Base-by-base conservation (phyloP, 2,113 vertebrate genomes). In the Tor tambroides region DNA sequence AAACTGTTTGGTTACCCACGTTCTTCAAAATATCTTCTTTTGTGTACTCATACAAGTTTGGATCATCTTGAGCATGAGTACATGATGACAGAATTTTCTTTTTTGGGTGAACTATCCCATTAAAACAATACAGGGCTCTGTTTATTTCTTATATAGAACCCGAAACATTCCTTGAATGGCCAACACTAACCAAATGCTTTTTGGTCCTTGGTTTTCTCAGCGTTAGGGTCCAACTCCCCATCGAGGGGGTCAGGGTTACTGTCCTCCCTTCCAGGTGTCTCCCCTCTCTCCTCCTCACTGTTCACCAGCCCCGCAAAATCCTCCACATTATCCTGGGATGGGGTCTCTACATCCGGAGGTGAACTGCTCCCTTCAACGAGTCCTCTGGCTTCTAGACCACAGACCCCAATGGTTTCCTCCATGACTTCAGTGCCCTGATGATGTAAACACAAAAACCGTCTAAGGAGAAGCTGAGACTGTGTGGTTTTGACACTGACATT, bases 211-310 rank as follows among this genome's bases (percentile, higher is more conserved):
- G 89, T 93, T 90, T 96, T 95, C 87, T 91, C 96, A 84, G 88
- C 83, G 23, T 96, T 96, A 1, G 94, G 94, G 80, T 97, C 96
- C 19, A 98, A 96, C 38, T 97, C 97, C 0, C 95, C 93, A 83
- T 97, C 97, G 5, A 95, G 96, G 12, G 97, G 95, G 54, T 97
- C 96, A 0, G 94, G 96, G 79, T 95, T 96, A 74, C 95, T 91
- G 92, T 96, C 96, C 89, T 98, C 98, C 87, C 94, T 94, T 14
- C 96, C 96, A 0, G 97, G 97, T 56, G 96, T 97, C 86, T 97
- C 96, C 67, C 97, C 97, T 72, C 96, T 94, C 85, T 95, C 92
- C 87, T 96, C 95, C 2, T 93, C 94, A 4, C 94, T 86, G 61
- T 95, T 89, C 17, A 84, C 91, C 80, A 94, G 87, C 0, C 38